Base-by-base conservation (phyloP, 2,797 vertebrate genomes). In the Pampus argenteus region DNA sequence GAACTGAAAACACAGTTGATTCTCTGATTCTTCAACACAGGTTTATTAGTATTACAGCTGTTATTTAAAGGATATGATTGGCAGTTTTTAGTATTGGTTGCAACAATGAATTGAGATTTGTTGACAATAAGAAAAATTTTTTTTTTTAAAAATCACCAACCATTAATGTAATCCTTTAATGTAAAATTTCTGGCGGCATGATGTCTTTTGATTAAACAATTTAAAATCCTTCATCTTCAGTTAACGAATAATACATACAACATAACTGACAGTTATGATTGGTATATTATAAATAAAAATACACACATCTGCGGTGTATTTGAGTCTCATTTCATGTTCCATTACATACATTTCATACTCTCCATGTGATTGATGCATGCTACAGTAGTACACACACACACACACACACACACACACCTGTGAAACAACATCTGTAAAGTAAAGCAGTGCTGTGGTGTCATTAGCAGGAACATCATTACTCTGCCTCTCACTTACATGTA, bases 321-420 rank as follows among this genome's bases (percentile, higher is more conserved):
- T 79, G 6, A 60, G n/a, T 48, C 60, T 77, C 81, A 86, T 85
- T 26, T 67, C 80, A 86, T 68, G 18, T 54, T 45, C 73, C 85
- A 84, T 90, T 56, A 63, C 8, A n/a, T 73, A 52, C 85, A 69
- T 90, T 69, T 80, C 83, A 87, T 87, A 36, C 60, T 66, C 81
- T 78, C 77, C 66, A 60, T 74, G 59, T 86, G 74, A 75, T 68
- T 51, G 15, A 13, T 78, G 87, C 89, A 92, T 91, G 89, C 57
- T n/a, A 18, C 40, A 11, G 42, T 18, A 44, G 38, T 81, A 44
- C 17, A 44, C 40, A n/a, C 48, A 54, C 55, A 54, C 54, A 54
- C 56, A 54, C 55, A 54, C 54, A 44, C 17, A 44, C 40, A n/a
- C 48, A 54, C 55, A 54, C 54, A 54, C 56, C 50, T 78, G 74